phyloP scores from a whole-genome alignment of 2,888 invertebrate species.

The Mamestra brassicae region DNA sequence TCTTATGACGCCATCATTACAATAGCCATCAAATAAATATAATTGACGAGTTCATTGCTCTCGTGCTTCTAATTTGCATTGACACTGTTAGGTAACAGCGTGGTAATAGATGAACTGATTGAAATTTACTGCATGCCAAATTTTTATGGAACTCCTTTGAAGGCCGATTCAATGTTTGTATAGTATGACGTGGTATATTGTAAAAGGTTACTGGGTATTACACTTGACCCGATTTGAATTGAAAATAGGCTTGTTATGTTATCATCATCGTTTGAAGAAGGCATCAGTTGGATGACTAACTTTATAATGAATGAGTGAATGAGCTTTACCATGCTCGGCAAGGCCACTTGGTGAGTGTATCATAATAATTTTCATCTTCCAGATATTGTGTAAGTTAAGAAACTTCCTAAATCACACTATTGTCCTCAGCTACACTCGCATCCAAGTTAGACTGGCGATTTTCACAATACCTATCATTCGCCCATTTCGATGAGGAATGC shows the following conservation, averaged over 20 bases:
- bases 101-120: constrained; percentile 70
- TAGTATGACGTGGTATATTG: constrained; percentile 40
- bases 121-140: constrained; percentile 78
- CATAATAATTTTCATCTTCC: neutral
- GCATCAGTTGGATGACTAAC: constrained; percentile 36
- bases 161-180: constrained; percentile 64
- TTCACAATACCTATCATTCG: neutral
- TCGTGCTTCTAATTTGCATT: constrained; percentile 73
- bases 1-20: constrained; percentile 55
- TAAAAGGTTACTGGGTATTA: constrained; percentile 57
- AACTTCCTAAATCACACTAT: neutral
- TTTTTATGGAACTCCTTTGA: constrained; percentile 71
- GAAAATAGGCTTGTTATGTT: constrained; percentile 49
- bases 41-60: constrained; percentile 70
- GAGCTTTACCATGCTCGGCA: neutral
- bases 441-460: neutral
- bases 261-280: constrained; percentile 20
- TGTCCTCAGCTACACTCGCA: neutral
- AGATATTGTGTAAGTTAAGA: neutral
- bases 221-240: constrained; percentile 57
- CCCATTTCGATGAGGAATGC: neutral
- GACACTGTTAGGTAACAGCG: constrained; percentile 71
- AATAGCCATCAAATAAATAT: constrained; percentile 56
- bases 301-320: neutral
- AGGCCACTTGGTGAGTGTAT: constrained; percentile 3